Evolutionary conservation across 2,797 vertebrate species (phyloP), one percentile per base, ranked within the genome.

Genomic region (Oreochromis grahami): DNA sequence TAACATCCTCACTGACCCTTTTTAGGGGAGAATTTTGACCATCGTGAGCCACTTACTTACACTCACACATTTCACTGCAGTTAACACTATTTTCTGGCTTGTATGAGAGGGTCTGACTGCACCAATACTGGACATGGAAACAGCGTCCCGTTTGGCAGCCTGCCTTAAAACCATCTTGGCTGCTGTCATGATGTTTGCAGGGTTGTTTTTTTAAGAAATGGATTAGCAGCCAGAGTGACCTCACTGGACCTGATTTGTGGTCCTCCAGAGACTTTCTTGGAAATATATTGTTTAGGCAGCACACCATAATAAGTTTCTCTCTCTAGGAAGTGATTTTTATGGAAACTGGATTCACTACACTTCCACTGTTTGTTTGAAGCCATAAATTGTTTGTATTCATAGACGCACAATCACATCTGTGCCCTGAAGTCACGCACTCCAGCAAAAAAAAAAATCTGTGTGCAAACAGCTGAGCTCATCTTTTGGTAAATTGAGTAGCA

Each of bases 381-480:
- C 6, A 5, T 29, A 36, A 65, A 43, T 36, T 72, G 34, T 79
- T 81, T 72, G 55, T 38, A 21, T 21, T 76, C 48, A 17, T 19
- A 2, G 76, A 68, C 13, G 13, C 84, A 84, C 79, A 70, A 50
- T 43, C 86, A 82, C 50, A 60, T 19, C 36, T 29, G 60, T 41
- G 72, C 29, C 77, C 72, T 1, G 8, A 5, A 58, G 55, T 78
- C 36, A 4, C 2, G 11, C 26, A 5, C 7, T 1, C 52, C 43
- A 74, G 11, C 11, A 74, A 50, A 32, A 70, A 8, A 53, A 29
- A 12, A 48, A 72, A 80, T 78, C 26, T 53, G 68, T 38, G 56
- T 77, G 58, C 56, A 74, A 84, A 81, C 83, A 79, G 80, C 82
- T 81, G 58, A 77, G 80, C 80, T 84, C 52, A 50, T 79, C 17